phyloP scores from a whole-genome alignment of 2,888 invertebrate species.

The Sphaerophoria rueppellii region DNA sequence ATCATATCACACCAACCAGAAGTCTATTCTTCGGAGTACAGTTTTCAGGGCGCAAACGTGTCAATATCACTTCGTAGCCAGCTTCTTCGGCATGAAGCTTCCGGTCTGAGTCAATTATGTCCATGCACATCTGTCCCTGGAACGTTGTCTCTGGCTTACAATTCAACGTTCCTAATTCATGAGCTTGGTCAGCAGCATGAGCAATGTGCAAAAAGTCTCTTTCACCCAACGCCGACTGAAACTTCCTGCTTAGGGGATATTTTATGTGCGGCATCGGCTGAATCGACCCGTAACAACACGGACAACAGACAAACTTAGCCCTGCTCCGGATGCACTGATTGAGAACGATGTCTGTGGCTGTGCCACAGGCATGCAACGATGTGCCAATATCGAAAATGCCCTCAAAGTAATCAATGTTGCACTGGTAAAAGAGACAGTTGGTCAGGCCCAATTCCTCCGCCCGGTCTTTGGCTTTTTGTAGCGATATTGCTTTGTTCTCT shows the following conservation, averaged over 20 bases:
- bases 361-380: slow-evolving; percentile 96
- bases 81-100: slow-evolving; percentile 88
- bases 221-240: slow-evolving; percentile 81
- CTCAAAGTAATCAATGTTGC: slow-evolving; percentile 94
- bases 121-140: slow-evolving; percentile 95
- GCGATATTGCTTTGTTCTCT: slow-evolving; percentile 95
- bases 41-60: slow-evolving; percentile 89
- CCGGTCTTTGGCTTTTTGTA: slow-evolving; percentile 88
- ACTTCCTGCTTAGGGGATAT: slow-evolving; percentile 91
- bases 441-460: slow-evolving; percentile 86
- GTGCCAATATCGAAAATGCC: slow-evolving; percentile 93
- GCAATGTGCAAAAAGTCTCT: slow-evolving; percentile 90
- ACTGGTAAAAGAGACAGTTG: slow-evolving; percentile 92
- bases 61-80: slow-evolving; percentile 89
- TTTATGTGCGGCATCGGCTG: slow-evolving; percentile 87
- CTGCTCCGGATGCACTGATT: slow-evolving; percentile 89
- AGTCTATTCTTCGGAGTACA: slow-evolving; percentile 94
- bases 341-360: slow-evolving; percentile 95
- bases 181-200: slow-evolving; percentile 96
- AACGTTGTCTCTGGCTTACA: slow-evolving; percentile 81
- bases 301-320: slow-evolving; percentile 94
- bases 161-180: slow-evolving; percentile 83
- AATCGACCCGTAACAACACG: slow-evolving; percentile 96
- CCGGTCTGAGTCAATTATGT: slow-evolving; percentile 93
- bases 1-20: slow-evolving; percentile 77